Evolutionary conservation across 2,797 vertebrate genomes (phyloP), one percentile per base, ranked within the genome.

Genomic region (Erpetoichthys calabaricus): DNA sequence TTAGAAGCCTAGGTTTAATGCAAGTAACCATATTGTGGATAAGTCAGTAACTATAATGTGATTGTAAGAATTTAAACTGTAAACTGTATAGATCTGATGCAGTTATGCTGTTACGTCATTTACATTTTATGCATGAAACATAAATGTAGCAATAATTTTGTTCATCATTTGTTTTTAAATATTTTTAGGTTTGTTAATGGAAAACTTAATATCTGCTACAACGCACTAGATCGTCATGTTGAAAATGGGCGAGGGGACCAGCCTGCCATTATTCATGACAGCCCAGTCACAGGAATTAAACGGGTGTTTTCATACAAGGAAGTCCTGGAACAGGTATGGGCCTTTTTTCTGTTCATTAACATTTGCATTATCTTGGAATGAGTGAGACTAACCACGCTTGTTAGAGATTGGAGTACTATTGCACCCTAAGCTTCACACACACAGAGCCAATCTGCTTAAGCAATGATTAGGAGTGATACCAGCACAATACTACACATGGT

Each of bases 141-240:
- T 25, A 51, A 51, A 10, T 25, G 25, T 8, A 8, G 3, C 3
- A 51, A 8, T 51, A 8, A 51, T 4, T 51, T 8, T 51, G 8
- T 51, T 51, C 4, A 51, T 8, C 25, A 10, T 8, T 51, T 8
- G 49, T 4, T 51, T 10, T 51, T 3, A 51, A 10, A 51, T 51
- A 8, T 8, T 72, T 79, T 56, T 60, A 98, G 94, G 94, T 98
- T 91, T 78, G 81, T 90, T 4, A 91, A 89, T 46, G 92, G 92
- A 58, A 86, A 91, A 75, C 67, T 98, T 58, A 98, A 97, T 71
- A 80, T 97, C 65, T 99, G 93, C 70, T 90, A 93, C 69, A 98
- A 98, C 6, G 88, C 95, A 47, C 71, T 99, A 60, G 96, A 98
- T 64, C 89, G 86, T 8, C 94, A 98, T 4, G 85, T 98, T 57